Percentiles rank a stretch among this genome's conserved stretches.
Evolutionary conservation across 2,888 invertebrate species (phyloP).

Genomic region (Eilema depressum): DNA sequence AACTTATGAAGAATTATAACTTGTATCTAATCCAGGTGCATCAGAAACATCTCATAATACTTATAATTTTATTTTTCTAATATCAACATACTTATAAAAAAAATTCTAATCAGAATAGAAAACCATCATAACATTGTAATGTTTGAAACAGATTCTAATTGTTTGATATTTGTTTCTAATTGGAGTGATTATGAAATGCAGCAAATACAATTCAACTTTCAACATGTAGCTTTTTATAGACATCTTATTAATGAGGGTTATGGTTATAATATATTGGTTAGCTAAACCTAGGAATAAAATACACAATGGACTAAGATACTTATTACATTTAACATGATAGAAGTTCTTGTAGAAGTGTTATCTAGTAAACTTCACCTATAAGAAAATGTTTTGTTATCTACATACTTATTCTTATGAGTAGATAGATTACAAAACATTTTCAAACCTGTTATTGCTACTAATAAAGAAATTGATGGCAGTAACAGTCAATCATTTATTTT

Average conservation of each 20-base stretch:
- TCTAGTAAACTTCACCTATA: no score
- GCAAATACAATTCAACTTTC: no score
- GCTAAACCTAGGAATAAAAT: not conserved
- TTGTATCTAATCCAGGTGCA: slow-evolving; percentile 61
- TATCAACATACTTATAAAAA: no score
- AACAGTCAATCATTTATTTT: not conserved
- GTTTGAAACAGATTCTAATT: not conserved
- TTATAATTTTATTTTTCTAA: no score
- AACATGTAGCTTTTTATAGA: no score
- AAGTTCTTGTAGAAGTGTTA: not conserved
- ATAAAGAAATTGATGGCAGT: not conserved
- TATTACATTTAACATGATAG: not conserved
- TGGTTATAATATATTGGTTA: not conserved
- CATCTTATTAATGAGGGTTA: no score
- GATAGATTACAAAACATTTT: no score
- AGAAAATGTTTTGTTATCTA: not conserved
- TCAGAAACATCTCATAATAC: not conserved
- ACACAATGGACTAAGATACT: not conserved
- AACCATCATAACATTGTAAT: not conserved
- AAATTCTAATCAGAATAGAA: not conserved
- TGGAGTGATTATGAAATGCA: no score
- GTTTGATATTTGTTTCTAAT: no score
- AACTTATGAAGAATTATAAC: slow-evolving; percentile 51
- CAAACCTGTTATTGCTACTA: no score
- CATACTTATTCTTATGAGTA: no score